Evolutionary conservation across 2,113 vertebrate species (phyloP).

Genomic region (Chaetodon trifascialis): DNA sequence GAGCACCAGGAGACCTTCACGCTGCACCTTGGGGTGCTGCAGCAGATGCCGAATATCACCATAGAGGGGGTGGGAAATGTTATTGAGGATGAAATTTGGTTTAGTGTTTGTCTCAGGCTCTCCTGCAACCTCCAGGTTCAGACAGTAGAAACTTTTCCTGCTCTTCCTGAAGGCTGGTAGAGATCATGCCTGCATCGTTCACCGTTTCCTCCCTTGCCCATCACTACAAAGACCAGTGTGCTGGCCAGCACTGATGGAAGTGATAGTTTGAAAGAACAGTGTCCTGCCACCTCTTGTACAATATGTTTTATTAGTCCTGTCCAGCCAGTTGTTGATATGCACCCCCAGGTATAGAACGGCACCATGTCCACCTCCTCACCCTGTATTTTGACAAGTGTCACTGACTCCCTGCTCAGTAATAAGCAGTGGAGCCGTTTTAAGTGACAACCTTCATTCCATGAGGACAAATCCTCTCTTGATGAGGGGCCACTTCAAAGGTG

Average conservation of each 20-base stretch:
- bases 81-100: constrained; percentile 40
- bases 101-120: constrained; percentile 32
- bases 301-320: constrained; percentile 68
- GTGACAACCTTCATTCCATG: constrained; percentile 74
- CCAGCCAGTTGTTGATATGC: constrained; percentile 58
- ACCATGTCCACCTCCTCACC: constrained; percentile 67
- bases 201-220: constrained; percentile 15
- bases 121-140: constrained; percentile 29
- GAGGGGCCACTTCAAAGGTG: constrained; percentile 70
- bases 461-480: constrained; percentile 68
- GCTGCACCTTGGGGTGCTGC: constrained; percentile 45
- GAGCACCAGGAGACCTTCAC: constrained; percentile 51
- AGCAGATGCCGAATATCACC: constrained; percentile 47
- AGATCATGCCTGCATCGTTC: constrained; percentile 32
- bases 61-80: constrained; percentile 40
- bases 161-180: background rate
- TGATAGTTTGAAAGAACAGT: constrained; percentile 56
- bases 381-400: constrained; percentile 75
- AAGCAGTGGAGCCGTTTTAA: constrained; percentile 66
- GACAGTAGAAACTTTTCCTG: background rate
- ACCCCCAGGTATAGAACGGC: constrained; percentile 54
- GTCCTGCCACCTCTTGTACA: constrained; percentile 58
- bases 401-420: constrained; percentile 65
- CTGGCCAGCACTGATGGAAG: constrained; percentile 19
- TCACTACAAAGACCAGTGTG: constrained; percentile 8